These are phyloP conservation scores for Acronicta aceris DNA, from an alignment of 2,888 invertebrate species.

Conservation along the genomic window DNA sequence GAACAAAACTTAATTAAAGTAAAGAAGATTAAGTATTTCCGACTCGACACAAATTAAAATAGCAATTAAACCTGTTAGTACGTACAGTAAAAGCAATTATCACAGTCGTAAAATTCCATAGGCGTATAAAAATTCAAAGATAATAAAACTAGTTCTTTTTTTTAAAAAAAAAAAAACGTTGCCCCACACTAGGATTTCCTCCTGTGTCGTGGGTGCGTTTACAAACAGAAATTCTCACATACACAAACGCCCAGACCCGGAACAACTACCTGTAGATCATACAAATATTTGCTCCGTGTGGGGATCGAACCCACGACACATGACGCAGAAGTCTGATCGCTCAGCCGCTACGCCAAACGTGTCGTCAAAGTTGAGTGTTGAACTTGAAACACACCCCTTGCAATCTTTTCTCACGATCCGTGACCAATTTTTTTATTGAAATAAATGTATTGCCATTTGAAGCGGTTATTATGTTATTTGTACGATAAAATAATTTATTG, in stretches of 20 bases:
- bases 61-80: conserved; percentile 25
- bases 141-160: conserved; percentile 65
- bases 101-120: conserved; percentile 38
- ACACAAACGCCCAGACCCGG: too few relatives aligned
- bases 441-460: conserved; percentile 53
- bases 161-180: too few relatives aligned
- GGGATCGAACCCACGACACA: too few relatives aligned
- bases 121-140: conserved; percentile 56
- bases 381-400: conserved; percentile 54
- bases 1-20: conserved; percentile 7
- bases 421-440: conserved; percentile 69
- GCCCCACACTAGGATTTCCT: too few relatives aligned
- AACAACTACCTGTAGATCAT: too few relatives aligned
- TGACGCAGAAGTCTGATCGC: too few relatives aligned
- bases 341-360: too few relatives aligned
- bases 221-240: too few relatives aligned
- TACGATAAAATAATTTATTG: conserved; percentile 1
- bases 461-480: conserved; percentile 39
- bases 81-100: conserved; percentile 30
- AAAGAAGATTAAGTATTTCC: conserved; percentile 6
- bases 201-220: too few relatives aligned
- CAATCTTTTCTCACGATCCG: conserved; percentile 62
- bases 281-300: too few relatives aligned
- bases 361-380: conserved; percentile 42
- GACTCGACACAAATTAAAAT: conserved; percentile 2